Percentiles rank a stretch among this genome's conserved stretches.
Evolutionary conservation across 2,113 vertebrate genomes (phyloP).

Genomic region (Xiphophorus maculatus): DNA sequence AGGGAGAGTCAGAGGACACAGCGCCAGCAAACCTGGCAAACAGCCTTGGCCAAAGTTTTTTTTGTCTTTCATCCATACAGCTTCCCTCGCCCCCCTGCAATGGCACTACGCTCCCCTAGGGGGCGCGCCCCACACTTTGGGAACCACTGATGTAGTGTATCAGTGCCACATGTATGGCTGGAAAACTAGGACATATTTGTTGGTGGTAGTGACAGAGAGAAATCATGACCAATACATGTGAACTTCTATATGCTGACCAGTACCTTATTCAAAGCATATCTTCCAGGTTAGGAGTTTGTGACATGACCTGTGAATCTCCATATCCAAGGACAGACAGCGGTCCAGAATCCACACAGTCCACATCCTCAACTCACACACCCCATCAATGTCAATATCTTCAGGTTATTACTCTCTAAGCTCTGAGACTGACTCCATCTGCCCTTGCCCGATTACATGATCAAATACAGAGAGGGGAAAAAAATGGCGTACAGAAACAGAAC

Average conservation of each 20-base stretch:
- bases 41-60: no score
- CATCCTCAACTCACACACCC: slow-evolving; percentile 1
- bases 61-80: no score
- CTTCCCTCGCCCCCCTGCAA: no score
- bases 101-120: no score
- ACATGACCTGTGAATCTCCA: slow-evolving; percentile 61
- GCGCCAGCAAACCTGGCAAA: no score
- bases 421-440: slow-evolving; percentile 58
- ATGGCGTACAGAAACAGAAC: slow-evolving; percentile 46
- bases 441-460: slow-evolving; percentile 65
- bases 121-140: no score
- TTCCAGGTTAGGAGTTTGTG: slow-evolving; percentile 33
- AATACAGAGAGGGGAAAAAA: slow-evolving; percentile 56
- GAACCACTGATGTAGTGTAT: no score
- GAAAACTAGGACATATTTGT: slow-evolving; percentile 36
- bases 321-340: slow-evolving; percentile 49
- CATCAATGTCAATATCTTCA: slow-evolving; percentile 44
- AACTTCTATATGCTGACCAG: slow-evolving; percentile 21
- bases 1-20: no score
- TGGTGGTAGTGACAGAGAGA: slow-evolving; percentile 28
- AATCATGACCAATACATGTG: slow-evolving; percentile 24
- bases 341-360: slow-evolving; percentile 19
- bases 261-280: slow-evolving; percentile 32
- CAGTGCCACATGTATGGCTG: not conserved
- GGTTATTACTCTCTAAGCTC: slow-evolving; percentile 64